These are phyloP conservation scores for Hipparchia semele DNA, from an alignment of 2,888 invertebrate genomes.

Conservation along the genomic window DNA sequence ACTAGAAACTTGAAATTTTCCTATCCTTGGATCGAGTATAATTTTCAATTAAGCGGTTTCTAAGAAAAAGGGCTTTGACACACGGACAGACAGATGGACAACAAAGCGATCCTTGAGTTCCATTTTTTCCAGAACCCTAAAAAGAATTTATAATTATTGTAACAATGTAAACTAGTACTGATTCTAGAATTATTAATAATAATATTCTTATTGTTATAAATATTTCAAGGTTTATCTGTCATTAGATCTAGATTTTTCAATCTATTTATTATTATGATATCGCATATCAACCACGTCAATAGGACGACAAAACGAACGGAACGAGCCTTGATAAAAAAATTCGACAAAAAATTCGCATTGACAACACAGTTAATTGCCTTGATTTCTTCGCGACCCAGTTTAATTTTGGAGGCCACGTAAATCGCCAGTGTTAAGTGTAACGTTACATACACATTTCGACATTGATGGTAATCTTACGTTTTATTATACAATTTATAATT, in stretches of 20 bases:
- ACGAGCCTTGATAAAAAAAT: conserved; percentile 25
- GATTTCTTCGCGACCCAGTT: conserved; percentile 44
- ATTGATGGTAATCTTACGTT: not conserved
- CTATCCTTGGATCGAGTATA: too few species aligned
- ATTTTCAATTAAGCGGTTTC: too few species aligned
- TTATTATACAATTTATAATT: not conserved
- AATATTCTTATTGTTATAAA: not conserved
- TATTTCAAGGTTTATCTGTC: not conserved
- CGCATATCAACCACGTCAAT: conserved; percentile 1
- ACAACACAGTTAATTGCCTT: conserved; percentile 39
- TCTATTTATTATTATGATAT: conserved; percentile 7
- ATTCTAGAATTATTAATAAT: not conserved
- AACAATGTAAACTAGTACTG: not conserved
- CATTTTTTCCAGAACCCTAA: too few species aligned
- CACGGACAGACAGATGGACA: too few species aligned
- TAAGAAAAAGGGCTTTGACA: too few species aligned
- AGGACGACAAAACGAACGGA: conserved; percentile 21
- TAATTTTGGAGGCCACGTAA: conserved; percentile 45
- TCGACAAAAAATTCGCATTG: conserved; percentile 30
- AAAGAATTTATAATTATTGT: too few species aligned
- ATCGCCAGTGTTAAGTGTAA: conserved; percentile 27
- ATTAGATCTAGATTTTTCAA: conserved; percentile 8
- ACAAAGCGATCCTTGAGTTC: too few species aligned
- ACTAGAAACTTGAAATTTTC: too few species aligned
- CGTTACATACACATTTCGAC: conserved; percentile 2